Conservation (phyloP, 2,888 invertebrate genomes). For the Lithophane ornitopus region DNA sequence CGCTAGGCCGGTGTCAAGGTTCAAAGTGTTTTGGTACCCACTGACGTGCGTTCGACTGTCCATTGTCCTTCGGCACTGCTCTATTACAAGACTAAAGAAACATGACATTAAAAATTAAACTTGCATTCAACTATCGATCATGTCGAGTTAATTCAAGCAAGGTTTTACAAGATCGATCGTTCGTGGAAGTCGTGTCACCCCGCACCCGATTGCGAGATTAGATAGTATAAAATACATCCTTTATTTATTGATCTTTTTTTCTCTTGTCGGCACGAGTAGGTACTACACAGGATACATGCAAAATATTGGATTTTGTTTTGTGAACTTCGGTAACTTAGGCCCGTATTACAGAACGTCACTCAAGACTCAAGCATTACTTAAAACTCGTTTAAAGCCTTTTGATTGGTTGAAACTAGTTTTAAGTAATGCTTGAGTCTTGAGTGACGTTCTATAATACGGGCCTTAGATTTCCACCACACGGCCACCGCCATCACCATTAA, state of each 20-base stretch:
- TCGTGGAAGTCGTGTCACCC: constrained; percentile 22
- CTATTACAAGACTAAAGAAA: background rate
- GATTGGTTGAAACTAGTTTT: too few relatives aligned
- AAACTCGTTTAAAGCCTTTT: too few relatives aligned
- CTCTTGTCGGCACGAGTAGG: background rate
- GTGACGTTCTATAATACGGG: too few relatives aligned
- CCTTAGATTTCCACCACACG: background rate
- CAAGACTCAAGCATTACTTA: too few relatives aligned
- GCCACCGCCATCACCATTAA: too few relatives aligned
- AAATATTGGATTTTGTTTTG: background rate
- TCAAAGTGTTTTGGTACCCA: background rate
- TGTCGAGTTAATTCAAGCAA: constrained; percentile 11
- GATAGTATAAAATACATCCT: background rate
- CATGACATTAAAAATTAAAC: too few relatives aligned
- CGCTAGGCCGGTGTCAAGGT: background rate
- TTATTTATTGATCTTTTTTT: background rate
- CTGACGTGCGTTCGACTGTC: background rate
- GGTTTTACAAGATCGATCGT: constrained; percentile 30
- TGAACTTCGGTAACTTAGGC: too few relatives aligned
- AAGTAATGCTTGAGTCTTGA: too few relatives aligned
- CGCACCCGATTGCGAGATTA: constrained; percentile 18
- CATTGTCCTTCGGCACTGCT: background rate
- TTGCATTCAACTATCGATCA: constrained; percentile 19
- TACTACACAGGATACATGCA: background rate
- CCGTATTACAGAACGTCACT: too few relatives aligned